Evolutionary conservation across 2,113 vertebrate genomes (phyloP).

Genomic region (Murina feae): DNA sequence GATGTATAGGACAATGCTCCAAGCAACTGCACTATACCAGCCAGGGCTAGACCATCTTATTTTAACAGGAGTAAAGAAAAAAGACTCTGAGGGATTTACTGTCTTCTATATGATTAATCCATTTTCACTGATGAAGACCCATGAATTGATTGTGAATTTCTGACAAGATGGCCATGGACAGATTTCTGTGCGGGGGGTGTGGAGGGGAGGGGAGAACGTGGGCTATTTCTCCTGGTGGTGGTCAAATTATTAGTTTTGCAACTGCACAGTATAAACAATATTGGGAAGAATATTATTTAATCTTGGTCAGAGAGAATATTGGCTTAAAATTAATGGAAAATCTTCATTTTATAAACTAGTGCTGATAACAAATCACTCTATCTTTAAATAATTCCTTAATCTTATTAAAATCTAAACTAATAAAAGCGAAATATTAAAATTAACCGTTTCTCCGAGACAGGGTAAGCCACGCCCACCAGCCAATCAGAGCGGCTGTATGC

Average conservation of each 20-base stretch:
- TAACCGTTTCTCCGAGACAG: too few relatives aligned
- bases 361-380: neutral
- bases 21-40: neutral
- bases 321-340: neutral
- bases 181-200: neutral
- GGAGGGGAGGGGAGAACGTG: neutral
- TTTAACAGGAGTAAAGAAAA: neutral
- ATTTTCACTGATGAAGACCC: neutral
- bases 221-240: neutral
- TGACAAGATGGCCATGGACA: neutral
- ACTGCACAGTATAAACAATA: neutral
- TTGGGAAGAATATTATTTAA: neutral
- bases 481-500: too few relatives aligned
- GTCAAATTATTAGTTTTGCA: neutral
- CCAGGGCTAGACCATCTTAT: neutral
- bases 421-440: too few relatives aligned
- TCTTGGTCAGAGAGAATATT: neutral
- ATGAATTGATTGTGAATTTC: neutral
- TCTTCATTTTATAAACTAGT: neutral
- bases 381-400: neutral
- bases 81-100: neutral
- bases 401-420: neutral
- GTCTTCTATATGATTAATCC: neutral
- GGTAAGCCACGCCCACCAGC: too few relatives aligned
- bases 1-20: neutral